Evolutionary conservation across 2,797 vertebrate genomes (phyloP), one percentile per base, ranked within the genome.

Genomic region (Tolypeutes matacus): DNA sequence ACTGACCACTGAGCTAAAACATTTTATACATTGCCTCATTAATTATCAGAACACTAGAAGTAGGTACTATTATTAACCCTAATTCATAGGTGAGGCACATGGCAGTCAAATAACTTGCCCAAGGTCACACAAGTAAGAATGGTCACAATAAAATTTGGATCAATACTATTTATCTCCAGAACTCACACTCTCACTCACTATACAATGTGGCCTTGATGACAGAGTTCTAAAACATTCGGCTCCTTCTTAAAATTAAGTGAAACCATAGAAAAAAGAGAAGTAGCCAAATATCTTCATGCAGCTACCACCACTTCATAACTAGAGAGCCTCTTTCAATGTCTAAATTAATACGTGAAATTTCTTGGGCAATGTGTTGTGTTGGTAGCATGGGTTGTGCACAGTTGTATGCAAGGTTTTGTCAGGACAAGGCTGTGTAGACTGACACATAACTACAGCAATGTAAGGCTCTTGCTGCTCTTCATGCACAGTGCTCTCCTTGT

Each of bases 261-360:
- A 82, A 53, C 29, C 78, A 80, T 5, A 86, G 51, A 81, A 88
- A 82, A 78, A 5, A 80, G 42, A 89, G 42, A 89, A 64, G 82
- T 39, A 34, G 58, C 42, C 78, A 88, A 42, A 11, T 17, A 46
- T 77, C 64, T 34, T n/a, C 13, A 3, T 42, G 25, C 17, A 83
- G 80, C 75, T 91, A 62, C 64, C 64, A 95, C 65, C 69, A 51
- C 75, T 82, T 85, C 69, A 62, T 31, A 92, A 15, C 73, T 60
- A 46, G 15, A 91, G 29, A 89, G 5, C 56, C 70, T 95, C 92
- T 82, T 89, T 58, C 58, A 29, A 36, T 31, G n/a, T 62, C 70
- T 60, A 60, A 95, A 84, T 93, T 84, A 75, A 86, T 56, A 90
- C 13, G 39, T 77, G 12, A 82, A 25, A 91, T 94, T 92, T 95